These are phyloP conservation scores for Actinemys pallida DNA, from an alignment of 2,113 vertebrate species.

Conservation along the genomic window DNA sequence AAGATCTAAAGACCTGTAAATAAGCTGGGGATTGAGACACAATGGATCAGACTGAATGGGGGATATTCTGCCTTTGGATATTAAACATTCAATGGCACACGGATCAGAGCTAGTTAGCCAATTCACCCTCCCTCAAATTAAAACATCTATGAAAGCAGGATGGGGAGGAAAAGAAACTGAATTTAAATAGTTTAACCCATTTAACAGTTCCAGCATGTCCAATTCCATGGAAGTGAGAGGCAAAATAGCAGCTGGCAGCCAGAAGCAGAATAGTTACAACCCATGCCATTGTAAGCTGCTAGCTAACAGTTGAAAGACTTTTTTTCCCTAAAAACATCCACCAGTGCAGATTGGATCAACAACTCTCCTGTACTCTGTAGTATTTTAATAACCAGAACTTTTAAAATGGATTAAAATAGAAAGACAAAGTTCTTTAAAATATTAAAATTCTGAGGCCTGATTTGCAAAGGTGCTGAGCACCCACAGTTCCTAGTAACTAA, in stretches of 20 bases:
- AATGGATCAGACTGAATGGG: neutral
- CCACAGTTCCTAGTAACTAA: neutral
- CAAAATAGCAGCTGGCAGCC: neutral
- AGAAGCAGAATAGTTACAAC: neutral
- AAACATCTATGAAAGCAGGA: neutral
- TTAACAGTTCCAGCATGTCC: neutral
- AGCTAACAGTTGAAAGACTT: neutral
- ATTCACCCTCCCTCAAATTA: neutral
- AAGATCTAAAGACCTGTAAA: neutral
- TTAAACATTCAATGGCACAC: neutral
- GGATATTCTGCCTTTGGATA: neutral
- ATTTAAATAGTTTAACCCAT: neutral
- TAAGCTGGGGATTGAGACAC: neutral
- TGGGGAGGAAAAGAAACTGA: neutral
- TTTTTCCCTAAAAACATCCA: neutral
- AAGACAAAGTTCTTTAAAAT: neutral
- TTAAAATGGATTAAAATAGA: neutral
- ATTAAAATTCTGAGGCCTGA: neutral
- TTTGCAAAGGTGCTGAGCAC: neutral
- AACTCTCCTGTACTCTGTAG: neutral
- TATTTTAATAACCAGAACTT: neutral
- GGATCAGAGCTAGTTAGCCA: neutral
- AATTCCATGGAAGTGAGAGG: neutral
- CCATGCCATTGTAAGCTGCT: accelerated
- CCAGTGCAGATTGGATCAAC: neutral